Evolutionary conservation across 1,140 invertebrate genomes (phyloP), one percentile per base, ranked within the genome.

Genomic region (Euura lappo): DNA sequence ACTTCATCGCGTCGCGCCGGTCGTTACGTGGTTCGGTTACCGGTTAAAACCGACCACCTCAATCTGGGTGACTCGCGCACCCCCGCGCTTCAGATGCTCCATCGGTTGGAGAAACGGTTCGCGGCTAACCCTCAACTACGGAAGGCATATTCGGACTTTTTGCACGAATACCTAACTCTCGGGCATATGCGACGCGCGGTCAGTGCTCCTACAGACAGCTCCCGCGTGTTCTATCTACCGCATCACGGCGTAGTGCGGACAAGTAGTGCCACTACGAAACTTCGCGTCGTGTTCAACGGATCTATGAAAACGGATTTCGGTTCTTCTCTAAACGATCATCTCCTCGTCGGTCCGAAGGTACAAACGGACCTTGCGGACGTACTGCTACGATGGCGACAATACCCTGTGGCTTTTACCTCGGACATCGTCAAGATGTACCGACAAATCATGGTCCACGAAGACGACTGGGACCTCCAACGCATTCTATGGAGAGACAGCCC

Each of bases 261-360:
- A 66, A 72, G 70, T 7, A 79, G 77, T 7, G 28, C 71, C 2
- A 78, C 79, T 4, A 80, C 82, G 7, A 81, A 80, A 68, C 64
- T 80, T n/a, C 65, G 80, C 11, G 78, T 85, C 4, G 79, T 85
- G 4, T 85, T 85, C 60, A 77, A 83, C 69, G 75, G 71, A 5
- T 75, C 74, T 2, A n/a, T 65, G 2, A 73, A 72, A 45, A 72
- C 71, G 2, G 46, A 71, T 6, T 51, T 45, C 2, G 76, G 73
- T 43, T n/a, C 51, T 3, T 77, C 74, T 0, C 69, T 79, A 4
- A 78, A 79, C 46, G 76, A 79, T 3, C 45, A 65, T 51, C 28
- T 79, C 10, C 28, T 71, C 2, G 51, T 70, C 2, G 76, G 78
- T 3, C 72, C 74, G 6, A 80, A 78, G 70, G 69, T 88, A 0